Percentiles rank a stretch among this genome's conserved stretches.
Conservation (phyloP, 2,113 vertebrate genomes). For the Melanerpes aurifrons region DNA sequence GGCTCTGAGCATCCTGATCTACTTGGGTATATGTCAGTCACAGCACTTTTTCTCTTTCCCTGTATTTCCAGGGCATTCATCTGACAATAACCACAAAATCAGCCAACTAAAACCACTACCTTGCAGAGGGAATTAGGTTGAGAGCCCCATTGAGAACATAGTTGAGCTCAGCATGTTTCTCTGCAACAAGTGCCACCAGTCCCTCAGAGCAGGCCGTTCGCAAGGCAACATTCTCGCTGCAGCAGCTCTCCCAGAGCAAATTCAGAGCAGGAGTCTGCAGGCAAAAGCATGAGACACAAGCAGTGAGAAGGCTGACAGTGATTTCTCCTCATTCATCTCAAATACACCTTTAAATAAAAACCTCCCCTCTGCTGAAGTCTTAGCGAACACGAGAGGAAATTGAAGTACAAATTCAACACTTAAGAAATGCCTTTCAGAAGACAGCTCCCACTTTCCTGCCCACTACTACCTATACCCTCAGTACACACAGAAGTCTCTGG, state of each 20-base stretch:
- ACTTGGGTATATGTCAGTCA: not conserved
- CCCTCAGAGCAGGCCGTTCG: slow-evolving; percentile 88
- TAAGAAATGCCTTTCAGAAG: not conserved
- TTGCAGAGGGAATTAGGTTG: slow-evolving; percentile 91
- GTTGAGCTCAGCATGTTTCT: slow-evolving; percentile 87
- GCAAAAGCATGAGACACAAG: not conserved
- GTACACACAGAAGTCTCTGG: not conserved
- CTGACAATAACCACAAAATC: not conserved
- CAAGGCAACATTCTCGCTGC: slow-evolving; percentile 82
- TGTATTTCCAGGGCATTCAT: not conserved
- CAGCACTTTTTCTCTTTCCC: not conserved
- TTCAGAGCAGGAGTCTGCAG: slow-evolving; percentile 87
- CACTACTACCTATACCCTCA: not conserved
- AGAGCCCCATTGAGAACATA: slow-evolving; percentile 87
- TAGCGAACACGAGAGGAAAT: not conserved
- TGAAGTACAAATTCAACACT: not conserved
- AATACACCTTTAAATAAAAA: not conserved
- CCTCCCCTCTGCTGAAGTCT: not conserved
- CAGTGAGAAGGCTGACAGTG: not conserved
- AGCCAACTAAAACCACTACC: slow-evolving; percentile 72
- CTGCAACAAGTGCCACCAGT: slow-evolving; percentile 87
- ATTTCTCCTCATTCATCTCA: not conserved
- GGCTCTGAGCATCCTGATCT: no score
- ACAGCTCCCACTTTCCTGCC: not conserved
- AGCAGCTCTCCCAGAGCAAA: slow-evolving; percentile 92